Base-by-base conservation (phyloP, 2,113 vertebrate genomes). In the Anhinga rufa region DNA sequence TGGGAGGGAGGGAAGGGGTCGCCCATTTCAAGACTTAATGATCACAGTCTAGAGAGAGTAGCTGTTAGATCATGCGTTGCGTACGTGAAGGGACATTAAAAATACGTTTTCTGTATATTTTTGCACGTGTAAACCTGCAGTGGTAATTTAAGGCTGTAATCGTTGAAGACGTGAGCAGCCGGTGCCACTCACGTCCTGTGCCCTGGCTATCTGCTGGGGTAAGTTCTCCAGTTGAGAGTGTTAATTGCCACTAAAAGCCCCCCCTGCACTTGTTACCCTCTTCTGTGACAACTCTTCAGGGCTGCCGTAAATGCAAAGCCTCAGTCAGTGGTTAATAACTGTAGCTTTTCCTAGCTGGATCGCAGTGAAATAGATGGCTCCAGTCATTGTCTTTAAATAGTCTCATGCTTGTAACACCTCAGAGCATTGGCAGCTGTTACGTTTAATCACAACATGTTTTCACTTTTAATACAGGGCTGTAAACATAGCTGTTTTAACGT, bases 331-430 rank as follows among this genome's bases (percentile, higher is more conserved):
- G 10, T 85, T 54, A 51, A 32, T 32, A 44, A 32, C 61, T 14
- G 34, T 4, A 15, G 82, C 92, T 81, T 80, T 78, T 66, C 78
- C 74, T 29, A 54, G 84, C 84, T 78, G 7, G 1, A 17, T 28
- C 25, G 14, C 78, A 54, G 82, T 38, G 9, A 61, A 82, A 80
- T 28, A 92, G 78, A 61, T 9, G 86, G 94, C 54, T 89, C 92
- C 89, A 92, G 92, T 87, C 89, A 89, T 90, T 95, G 92, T 83
- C 95, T 96, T 91, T 95, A 95, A 97, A 97, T 96, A 95, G 83
- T n/a, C 62, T 70, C 38, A 14, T 9, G 48, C 84, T 96, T 58
- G 95, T 97, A 95, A 87, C 94, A 95, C 95, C 92, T 96, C 87
- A 8, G 88, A 90, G 84, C 85, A 32, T 14, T 82, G 81, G 60